phyloP scores from a whole-genome alignment of 2,113 vertebrate genomes.

The Zonotrichia leucophrys region DNA sequence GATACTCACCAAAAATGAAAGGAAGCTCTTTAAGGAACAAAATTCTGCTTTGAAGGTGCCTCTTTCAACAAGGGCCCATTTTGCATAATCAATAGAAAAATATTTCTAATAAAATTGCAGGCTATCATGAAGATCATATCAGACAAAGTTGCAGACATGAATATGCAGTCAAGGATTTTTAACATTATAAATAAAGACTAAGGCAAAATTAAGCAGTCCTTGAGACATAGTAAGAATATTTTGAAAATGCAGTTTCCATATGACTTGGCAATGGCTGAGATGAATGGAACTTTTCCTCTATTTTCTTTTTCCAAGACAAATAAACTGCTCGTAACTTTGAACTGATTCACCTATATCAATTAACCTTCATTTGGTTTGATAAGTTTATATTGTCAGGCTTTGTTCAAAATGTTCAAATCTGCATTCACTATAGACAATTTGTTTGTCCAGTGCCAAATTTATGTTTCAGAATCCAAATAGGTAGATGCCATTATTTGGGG shows the following conservation, averaged over 20 bases:
- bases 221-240: not conserved
- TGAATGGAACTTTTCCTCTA: not conserved
- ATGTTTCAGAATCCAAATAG: not conserved
- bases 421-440: rapidly evolving
- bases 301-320: not conserved
- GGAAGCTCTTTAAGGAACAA: not conserved
- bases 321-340: not conserved
- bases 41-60: not conserved
- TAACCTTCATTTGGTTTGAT: not conserved
- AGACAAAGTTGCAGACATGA: not conserved
- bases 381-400: not conserved
- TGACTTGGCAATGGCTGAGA: not conserved
- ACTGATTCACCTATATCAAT: not conserved
- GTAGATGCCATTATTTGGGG: not conserved
- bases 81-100: not conserved
- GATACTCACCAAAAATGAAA: not conserved
- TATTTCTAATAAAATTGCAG: not conserved
- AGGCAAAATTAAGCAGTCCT: not conserved
- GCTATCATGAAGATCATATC: not conserved
- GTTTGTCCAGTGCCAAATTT: not conserved
- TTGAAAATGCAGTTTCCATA: not conserved
- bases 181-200: not conserved
- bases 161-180: not conserved
- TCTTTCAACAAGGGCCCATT: not conserved
- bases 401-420: not conserved